A percentile compares a stretch with the other conserved stretches of the same genome.
Evolutionary conservation across 2,888 invertebrate species (phyloP).

Genomic region (Pristionchus fissidentatus): DNA sequence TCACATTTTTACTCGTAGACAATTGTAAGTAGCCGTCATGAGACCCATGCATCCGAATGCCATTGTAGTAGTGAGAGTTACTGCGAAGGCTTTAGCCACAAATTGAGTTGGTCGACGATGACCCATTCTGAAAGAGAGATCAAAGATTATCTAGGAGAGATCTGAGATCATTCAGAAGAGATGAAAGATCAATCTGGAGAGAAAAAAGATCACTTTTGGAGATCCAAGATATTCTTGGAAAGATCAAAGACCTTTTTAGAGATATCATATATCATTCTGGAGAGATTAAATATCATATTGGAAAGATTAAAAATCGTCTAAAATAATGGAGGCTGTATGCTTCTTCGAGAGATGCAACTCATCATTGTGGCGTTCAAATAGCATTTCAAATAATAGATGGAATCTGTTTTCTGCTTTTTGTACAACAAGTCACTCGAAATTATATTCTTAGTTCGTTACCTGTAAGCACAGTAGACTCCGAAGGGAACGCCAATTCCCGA

Average conservation of each 20-base stretch:
- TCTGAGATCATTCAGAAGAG: neutral
- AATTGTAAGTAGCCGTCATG: constrained; percentile 27
- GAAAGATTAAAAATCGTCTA: too few species aligned
- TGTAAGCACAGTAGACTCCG: constrained; percentile 63
- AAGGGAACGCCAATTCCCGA: constrained; percentile 63
- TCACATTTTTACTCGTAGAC: constrained; percentile 46
- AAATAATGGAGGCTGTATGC: too few species aligned
- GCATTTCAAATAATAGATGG: too few species aligned
- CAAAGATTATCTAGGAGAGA: neutral
- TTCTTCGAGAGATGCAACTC: too few species aligned
- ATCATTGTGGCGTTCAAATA: too few species aligned
- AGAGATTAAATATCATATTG: too few species aligned
- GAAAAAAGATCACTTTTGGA: neutral
- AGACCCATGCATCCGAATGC: constrained; percentile 27
- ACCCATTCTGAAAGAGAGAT: constrained; percentile 22
- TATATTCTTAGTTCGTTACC: constrained; percentile 47
- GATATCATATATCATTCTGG: neutral
- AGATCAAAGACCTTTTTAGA: too few species aligned
- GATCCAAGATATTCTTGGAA: too few species aligned
- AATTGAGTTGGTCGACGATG: constrained; percentile 32
- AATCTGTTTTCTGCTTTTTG: neutral
- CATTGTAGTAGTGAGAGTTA: constrained; percentile 18
- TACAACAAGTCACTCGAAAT: neutral
- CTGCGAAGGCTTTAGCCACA: neutral
- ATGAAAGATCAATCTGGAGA: neutral